These are phyloP conservation scores for Schizopygopsis pylzovi DNA, from an alignment of 2,797 vertebrate species.

Conservation along the genomic window DNA sequence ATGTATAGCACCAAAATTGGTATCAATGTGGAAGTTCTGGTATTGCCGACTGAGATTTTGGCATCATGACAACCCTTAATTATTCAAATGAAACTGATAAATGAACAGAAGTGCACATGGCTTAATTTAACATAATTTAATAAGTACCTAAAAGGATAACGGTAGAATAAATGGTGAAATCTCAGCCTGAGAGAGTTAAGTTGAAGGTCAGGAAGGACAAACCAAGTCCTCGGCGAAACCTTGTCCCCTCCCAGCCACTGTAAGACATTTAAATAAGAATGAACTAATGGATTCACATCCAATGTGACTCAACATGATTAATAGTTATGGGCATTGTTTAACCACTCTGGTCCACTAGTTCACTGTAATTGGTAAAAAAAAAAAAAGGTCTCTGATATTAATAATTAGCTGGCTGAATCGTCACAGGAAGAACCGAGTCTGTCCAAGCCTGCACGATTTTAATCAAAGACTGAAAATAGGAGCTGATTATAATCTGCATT, in stretches of 20 bases:
- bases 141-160: constrained; percentile 6
- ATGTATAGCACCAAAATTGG: background rate
- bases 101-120: constrained; percentile 1
- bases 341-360: constrained; percentile 70
- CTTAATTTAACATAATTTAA: constrained; percentile 20
- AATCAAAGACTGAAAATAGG: constrained; percentile 84
- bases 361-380: constrained; percentile 63
- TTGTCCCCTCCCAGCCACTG: constrained; percentile 46
- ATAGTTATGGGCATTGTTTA: constrained; percentile 74
- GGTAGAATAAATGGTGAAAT: constrained; percentile 39
- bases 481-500: constrained; percentile 84
- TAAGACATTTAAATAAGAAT: constrained; percentile 69
- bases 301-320: constrained; percentile 72
- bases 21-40: background rate
- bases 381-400: constrained; percentile 68
- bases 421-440: constrained; percentile 69
- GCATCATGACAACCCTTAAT: background rate
- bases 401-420: constrained; percentile 77
- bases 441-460: constrained; percentile 81
- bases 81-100: constrained; percentile 6
- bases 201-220: constrained; percentile 62
- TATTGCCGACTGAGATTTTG: background rate
- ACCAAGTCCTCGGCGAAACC: constrained; percentile 51
- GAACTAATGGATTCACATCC: constrained; percentile 69
- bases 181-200: constrained; percentile 44